Base-by-base conservation (phyloP, 2,888 invertebrate genomes). In the Idaea aversata region DNA sequence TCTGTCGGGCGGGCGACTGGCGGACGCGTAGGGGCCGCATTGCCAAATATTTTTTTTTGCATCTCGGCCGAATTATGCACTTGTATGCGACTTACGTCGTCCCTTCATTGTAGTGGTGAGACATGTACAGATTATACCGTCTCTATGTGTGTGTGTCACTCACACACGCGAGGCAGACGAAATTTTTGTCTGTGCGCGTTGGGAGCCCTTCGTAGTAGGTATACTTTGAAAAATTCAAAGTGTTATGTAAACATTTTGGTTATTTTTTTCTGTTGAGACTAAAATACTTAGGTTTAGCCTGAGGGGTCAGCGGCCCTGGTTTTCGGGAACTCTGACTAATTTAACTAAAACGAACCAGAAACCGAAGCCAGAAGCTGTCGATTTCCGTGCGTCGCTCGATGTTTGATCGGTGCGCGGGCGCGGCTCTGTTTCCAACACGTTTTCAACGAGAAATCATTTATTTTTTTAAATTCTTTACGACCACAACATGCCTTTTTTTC, bases 21-120 rank as follows among this genome's bases (percentile, higher is more conserved):
- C 92, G 87, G 90, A 83, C 91, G 91, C 86, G 91, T 90, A 92
- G 93, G 93, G 92, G 91, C 93, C 92, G 91, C 90, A 91, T 93
- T 93, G 93, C 93, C 93, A 93, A 93, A 93, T 92, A 92, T 92
- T 93, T 93, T 93, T 88, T 93, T 93, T 93, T 93, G 93, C 92
- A 93, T 93, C 93, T 93, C 93, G 90, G 88, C 93, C 93, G 93
- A 93, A 93, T 91, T 93, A 92, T 93, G 93, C 93, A 93, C 91
- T 92, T 91, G 93, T 93, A 93, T 93, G 93, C 93, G 92, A 88
- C 92, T 92, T 93, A 90, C 92, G 91, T 91, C 88, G 86, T 88
- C 91, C 91, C 91, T 92, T 90, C 90, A 87, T 88, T 92, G 93
- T 92, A 90, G 90, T 91, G 86, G 93, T 92, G 91, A 90, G 91